A percentile compares a stretch with the other conserved stretches of the same genome.
Evolutionary conservation across 2,113 vertebrate genomes (phyloP).

Genomic region (Aviceda subcristata): DNA sequence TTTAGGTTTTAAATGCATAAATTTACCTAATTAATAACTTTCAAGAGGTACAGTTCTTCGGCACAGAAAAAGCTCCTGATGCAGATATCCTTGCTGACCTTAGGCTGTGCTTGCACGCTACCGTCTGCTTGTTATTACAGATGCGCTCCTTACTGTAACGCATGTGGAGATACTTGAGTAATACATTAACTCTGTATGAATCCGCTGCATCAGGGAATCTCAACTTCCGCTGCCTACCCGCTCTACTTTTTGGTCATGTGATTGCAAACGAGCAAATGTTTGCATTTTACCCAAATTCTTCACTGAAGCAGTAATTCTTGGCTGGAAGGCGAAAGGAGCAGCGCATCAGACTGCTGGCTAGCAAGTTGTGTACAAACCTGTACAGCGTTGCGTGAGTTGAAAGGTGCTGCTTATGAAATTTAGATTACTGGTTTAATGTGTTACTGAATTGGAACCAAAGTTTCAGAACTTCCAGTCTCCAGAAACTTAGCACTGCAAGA

Average conservation of each 20-base stretch:
- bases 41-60: background rate
- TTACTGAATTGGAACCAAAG: background rate
- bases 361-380: background rate
- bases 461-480: background rate
- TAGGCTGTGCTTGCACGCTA: background rate
- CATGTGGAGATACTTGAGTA: background rate
- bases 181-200: constrained; percentile 24
- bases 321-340: background rate
- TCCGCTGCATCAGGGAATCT: background rate
- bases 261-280: background rate
- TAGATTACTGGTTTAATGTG: background rate
- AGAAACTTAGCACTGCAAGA: background rate
- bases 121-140: background rate
- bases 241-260: background rate
- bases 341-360: background rate
- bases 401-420: background rate
- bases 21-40: background rate
- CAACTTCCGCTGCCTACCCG: background rate
- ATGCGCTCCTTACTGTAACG: background rate
- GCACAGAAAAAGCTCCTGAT: background rate
- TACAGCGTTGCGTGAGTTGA: background rate
- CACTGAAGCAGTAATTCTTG: background rate
- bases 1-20: background rate
- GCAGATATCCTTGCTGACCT: background rate
- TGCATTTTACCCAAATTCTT: background rate